These are phyloP conservation scores for Melieria crassipennis DNA, from an alignment of 2,888 invertebrate species.

Conservation along the genomic window DNA sequence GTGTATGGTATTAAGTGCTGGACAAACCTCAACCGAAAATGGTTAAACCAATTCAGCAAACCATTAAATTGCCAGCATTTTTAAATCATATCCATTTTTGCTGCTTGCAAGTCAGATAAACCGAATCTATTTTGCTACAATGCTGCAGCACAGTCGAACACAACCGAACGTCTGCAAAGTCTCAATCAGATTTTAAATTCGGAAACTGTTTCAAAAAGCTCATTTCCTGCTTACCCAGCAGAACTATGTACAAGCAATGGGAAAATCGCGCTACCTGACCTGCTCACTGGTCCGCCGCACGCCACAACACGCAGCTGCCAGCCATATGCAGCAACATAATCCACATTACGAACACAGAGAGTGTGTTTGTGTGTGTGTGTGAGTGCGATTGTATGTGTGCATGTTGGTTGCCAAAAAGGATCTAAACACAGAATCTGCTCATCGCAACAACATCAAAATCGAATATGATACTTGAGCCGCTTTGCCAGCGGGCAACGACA, in stretches of 20 bases:
- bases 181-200: conserved; percentile 16
- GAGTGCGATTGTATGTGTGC: too few species aligned
- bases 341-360: too few species aligned
- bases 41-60: too few species aligned
- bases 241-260: not conserved
- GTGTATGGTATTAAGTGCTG: too few species aligned
- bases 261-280: not conserved
- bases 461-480: not conserved
- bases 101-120: too few species aligned
- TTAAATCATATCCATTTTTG: too few species aligned
- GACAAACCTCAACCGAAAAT: too few species aligned
- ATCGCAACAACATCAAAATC: conserved; percentile 1
- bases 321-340: not conserved
- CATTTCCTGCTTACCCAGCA: conserved; percentile 1
- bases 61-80: too few species aligned
- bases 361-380: too few species aligned
- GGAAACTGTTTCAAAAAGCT: conserved; percentile 10
- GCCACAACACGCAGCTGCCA: not conserved
- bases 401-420: not conserved
- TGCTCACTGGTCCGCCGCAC: not conserved
- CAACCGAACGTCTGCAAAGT: not conserved
- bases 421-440: conserved; percentile 6
- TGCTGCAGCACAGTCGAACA: too few species aligned
- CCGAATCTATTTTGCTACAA: too few species aligned
- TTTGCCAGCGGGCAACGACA: too few species aligned